phyloP scores from a whole-genome alignment of 2,797 vertebrate species.

The Gymnothorax reevesii region DNA sequence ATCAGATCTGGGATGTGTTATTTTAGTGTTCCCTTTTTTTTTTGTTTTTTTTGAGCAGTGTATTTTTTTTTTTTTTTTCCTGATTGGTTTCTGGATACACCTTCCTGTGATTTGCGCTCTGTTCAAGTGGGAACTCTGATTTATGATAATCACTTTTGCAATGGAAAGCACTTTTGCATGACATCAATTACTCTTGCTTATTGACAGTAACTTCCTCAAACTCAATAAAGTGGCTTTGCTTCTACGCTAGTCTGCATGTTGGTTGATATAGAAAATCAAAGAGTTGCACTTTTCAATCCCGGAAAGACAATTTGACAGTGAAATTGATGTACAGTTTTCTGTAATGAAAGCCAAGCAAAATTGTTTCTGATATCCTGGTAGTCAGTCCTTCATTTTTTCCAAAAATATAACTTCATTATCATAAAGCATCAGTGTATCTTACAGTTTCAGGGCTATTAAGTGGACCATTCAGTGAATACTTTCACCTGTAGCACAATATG shows the following conservation, averaged over 20 bases:
- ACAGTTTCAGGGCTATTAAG: neutral
- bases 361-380: neutral
- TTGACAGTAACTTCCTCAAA: conserved; percentile 15
- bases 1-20: too few species aligned
- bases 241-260: neutral
- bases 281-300: neutral
- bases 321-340: neutral
- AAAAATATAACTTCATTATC: neutral
- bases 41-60: too few species aligned
- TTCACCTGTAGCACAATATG: neutral
- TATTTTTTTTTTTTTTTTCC: too few species aligned
- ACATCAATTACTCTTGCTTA: conserved; percentile 33
- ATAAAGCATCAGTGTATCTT: neutral
- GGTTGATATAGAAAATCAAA: neutral
- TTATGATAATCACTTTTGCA: conserved; percentile 24
- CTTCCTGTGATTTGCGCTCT: neutral
- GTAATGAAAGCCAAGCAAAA: neutral
- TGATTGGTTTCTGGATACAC: neutral
- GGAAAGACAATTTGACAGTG: conserved; percentile 1
- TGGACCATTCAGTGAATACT: neutral
- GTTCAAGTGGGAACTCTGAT: conserved; percentile 15
- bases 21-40: too few species aligned
- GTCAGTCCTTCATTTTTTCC: neutral
- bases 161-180: conserved; percentile 6
- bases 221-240: neutral